Base-by-base conservation (phyloP, 2,797 vertebrate genomes). In the Myotis myotis region DNA sequence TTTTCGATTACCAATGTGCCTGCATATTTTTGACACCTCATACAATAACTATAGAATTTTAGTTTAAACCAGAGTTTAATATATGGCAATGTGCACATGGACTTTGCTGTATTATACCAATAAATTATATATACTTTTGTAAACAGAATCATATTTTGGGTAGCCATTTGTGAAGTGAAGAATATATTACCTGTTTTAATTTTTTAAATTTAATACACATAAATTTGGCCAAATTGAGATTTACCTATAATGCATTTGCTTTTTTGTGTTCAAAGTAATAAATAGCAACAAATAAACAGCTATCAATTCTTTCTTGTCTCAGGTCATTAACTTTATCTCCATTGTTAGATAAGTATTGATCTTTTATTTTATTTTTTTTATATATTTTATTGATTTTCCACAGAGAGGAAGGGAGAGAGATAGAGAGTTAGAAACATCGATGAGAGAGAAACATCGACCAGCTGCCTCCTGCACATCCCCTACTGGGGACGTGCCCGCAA, bases 61-160 rank as follows among this genome's bases (percentile, higher is more conserved):
- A 44, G 55, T 62, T 81, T 44, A 81, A 44, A n/a, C 38, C 79
- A 62, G 91, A 89, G 15, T 74, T 96, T 79, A 75, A 28, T 83
- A 71, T 16, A 13, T 85, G 44, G 6, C 68, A 49, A 33, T n/a
- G 8, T 86, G 36, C 12, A 41, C 19, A 60, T 51, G 12, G 12
- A 41, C 13, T 89, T 92, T 91, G 57, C n/a, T 79, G 10, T 62
- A 64, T 74, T 41, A 44, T 66, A 25, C 28, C 16, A 64, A 30
- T 66, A 87, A 78, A 30, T 80, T 72, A 68, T 41, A 84, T 6
- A 72, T 33, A 30, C 33, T 79, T 89, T 47, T 15, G 3, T 41
- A 62, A 82, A 75, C 38, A 41, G 53, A 84, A 82, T 74, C n/a
- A 22, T 66, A 89, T 64, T 94, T 84, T 86, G 22, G 11, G 5